These are phyloP conservation scores for Heptranchias perlo DNA, from an alignment of 2,113 vertebrate species.

Conservation along the genomic window DNA sequence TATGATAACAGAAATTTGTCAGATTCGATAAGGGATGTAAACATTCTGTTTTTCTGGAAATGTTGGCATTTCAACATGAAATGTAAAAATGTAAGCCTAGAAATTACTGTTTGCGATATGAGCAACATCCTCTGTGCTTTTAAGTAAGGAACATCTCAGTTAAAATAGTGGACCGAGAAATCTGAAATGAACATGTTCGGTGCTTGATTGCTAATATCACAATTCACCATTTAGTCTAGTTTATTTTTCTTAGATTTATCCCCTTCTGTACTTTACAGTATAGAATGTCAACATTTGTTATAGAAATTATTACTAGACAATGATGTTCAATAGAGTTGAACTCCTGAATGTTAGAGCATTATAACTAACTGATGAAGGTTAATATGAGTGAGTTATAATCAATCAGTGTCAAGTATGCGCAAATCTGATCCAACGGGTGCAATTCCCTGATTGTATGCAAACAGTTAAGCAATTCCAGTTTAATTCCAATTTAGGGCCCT, in stretches of 20 bases:
- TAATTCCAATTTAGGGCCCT: not conserved
- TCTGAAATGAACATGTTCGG: not conserved
- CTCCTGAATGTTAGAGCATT: not conserved
- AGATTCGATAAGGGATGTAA: not conserved
- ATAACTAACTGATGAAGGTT: not conserved
- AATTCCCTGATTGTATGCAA: not conserved
- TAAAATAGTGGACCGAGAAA: not conserved
- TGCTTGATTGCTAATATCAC: not conserved
- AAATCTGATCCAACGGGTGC: not conserved
- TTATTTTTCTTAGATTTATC: not conserved
- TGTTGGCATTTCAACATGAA: not conserved
- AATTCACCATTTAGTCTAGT: too few species aligned
- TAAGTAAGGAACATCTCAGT: not conserved
- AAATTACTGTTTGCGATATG: not conserved
- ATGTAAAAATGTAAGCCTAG: not conserved
- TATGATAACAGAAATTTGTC: not conserved
- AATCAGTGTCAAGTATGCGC: not conserved
- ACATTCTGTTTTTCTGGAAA: not conserved
- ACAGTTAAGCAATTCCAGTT: not conserved
- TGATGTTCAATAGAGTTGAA: not conserved
- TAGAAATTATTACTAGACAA: not conserved
- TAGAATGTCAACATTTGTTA: not conserved
- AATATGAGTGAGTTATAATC: not conserved
- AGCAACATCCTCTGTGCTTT: not conserved
- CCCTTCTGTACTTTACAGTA: not conserved